Evolutionary conservation across 2,888 invertebrate genomes (phyloP).

Genomic region (Kuschelorhynchus macadamiae): DNA sequence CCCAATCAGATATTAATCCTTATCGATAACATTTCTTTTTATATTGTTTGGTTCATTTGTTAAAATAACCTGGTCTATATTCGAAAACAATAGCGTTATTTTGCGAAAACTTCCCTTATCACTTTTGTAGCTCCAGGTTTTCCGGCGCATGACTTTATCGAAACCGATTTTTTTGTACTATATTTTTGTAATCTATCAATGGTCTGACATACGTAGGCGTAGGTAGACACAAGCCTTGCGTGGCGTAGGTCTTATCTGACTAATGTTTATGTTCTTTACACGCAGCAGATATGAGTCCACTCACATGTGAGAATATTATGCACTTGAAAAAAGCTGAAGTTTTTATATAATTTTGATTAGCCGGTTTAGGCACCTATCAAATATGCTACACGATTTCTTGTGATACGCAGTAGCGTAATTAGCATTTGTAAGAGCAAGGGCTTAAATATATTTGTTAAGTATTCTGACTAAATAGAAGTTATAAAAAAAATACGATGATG

Average conservation of each 20-base stretch:
- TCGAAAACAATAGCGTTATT: neutral
- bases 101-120: slow-evolving; percentile 30
- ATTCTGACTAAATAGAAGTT: too few species aligned
- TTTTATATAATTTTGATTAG: too few species aligned
- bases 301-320: neutral
- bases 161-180: slow-evolving; percentile 31
- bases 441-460: too few species aligned
- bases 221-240: slow-evolving; percentile 4
- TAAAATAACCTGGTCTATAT: neutral
- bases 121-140: slow-evolving; percentile 14
- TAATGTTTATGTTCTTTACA: slow-evolving; percentile 18
- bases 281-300: neutral
- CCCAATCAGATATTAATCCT: too few species aligned
- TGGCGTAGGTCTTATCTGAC: slow-evolving; percentile 5
- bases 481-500: too few species aligned
- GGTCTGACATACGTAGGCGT: slow-evolving; percentile 12
- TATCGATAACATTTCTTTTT: too few species aligned
- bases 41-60: too few species aligned
- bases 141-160: slow-evolving; percentile 36
- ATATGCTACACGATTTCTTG: too few species aligned
- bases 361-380: too few species aligned
- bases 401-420: too few species aligned
- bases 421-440: too few species aligned
- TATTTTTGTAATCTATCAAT: slow-evolving; percentile 41
- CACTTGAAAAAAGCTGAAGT: too few species aligned